Evolutionary conservation across 2,888 invertebrate species (phyloP), one percentile per base, ranked within the genome.

Genomic region (Watsonalla binaria): DNA sequence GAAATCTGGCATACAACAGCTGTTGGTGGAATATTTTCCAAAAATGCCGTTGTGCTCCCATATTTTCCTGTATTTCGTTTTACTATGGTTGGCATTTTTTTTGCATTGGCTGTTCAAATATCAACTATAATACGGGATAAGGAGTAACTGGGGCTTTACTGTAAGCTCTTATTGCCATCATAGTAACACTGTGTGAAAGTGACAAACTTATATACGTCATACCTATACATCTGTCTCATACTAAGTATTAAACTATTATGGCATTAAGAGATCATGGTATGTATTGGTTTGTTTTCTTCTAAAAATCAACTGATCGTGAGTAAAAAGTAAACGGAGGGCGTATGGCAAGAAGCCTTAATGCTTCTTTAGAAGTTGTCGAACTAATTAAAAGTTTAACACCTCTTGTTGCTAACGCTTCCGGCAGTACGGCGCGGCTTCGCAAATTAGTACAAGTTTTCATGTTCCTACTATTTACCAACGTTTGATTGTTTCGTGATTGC

Each of bases 341-440:
- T 66, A 62, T 65, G 66, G 60, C 66, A 68, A 74, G 75, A 78
- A 82, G 62, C 78, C 74, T 72, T 84, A 84, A 82, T 74, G 78
- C 74, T 79, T 80, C 78, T 81, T 83, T 72, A 71, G 70, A 76
- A 84, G 78, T 84, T 82, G 65, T 65, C 60, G 67, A 86, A 87
- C 82, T 86, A 87, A 87, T 87, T 86, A 86, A 85, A 87, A 87
- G 81, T 87, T 86, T 78, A 81, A 76, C 84, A 84, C 82, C 82
- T 84, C 80, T 81, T 78, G 81, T 78, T 80, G 75, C 72, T 62
- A 71, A 60, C 72, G 71, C 66, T 72, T 70, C 70, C 68, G 69
- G 74, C 67, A 74, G 68, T 74, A 72, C 71, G 71, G 74, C 61
- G 61, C 53, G 62, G 68, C 65, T 63, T 70, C 66, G 66, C 73